These are phyloP conservation scores for Amphiura filiformis DNA, from an alignment of 35 echinoderm and acorn worm species.

Conservation along the genomic window DNA sequence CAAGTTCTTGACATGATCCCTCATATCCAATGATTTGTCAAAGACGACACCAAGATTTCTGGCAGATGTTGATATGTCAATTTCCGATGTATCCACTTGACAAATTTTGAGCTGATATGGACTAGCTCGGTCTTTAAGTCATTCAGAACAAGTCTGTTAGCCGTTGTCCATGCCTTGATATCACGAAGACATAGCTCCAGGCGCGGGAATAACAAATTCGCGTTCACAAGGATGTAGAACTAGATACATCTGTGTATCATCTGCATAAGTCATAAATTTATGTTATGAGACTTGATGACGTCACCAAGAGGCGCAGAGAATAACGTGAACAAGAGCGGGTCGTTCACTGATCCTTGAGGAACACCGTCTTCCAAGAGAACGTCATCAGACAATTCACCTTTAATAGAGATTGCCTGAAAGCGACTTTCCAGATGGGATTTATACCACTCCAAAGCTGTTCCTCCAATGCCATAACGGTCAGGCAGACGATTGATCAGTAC, in stretches of 20 bases:
- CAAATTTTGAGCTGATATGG: background rate
- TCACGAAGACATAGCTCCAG: background rate
- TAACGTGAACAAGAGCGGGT: background rate
- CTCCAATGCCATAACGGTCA: background rate
- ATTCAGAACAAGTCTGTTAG: background rate
- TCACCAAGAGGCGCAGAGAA: background rate
- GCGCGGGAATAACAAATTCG: background rate
- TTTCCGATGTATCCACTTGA: background rate
- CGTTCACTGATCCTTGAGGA: background rate
- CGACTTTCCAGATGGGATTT: background rate
- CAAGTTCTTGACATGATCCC: too few relatives aligned
- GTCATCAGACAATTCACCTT: background rate
- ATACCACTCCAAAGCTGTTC: background rate
- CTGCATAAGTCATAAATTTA: background rate
- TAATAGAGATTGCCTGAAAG: background rate
- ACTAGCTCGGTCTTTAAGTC: background rate
- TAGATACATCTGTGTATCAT: background rate
- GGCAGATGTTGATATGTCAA: background rate
- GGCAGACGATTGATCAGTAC: background rate
- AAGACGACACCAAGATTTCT: background rate
- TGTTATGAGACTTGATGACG: background rate
- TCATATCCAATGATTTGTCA: background rate
- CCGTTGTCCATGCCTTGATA: background rate
- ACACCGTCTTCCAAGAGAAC: background rate
- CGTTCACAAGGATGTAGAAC: background rate